Percentiles rank a stretch among this genome's conserved stretches.
These are phyloP conservation scores for Phasia obesa DNA, from an alignment of 2,888 invertebrate genomes.

Conservation along the genomic window DNA sequence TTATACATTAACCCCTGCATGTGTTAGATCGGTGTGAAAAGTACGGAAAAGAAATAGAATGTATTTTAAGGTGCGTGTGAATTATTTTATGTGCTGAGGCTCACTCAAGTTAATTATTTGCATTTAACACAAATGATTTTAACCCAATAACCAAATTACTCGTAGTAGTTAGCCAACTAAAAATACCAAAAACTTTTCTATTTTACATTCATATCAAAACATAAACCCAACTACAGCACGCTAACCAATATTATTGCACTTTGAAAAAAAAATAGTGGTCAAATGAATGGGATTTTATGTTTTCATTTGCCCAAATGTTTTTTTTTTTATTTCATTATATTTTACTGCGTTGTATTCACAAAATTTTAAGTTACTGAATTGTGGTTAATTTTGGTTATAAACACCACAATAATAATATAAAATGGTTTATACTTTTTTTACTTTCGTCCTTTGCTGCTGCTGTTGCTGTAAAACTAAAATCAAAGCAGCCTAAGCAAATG, in stretches of 20 bases:
- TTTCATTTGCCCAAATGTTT: conserved; percentile 37
- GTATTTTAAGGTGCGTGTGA: too few species aligned
- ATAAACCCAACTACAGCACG: too few species aligned
- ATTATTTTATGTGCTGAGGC: not conserved
- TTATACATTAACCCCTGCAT: too few species aligned
- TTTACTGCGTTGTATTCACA: conserved; percentile 10
- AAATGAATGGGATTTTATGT: conserved; percentile 32
- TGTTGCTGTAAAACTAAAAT: too few species aligned
- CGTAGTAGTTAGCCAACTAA: conserved; percentile 4
- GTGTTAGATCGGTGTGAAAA: too few species aligned
- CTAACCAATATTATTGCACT: too few species aligned
- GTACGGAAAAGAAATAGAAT: too few species aligned
- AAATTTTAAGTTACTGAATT: conserved; percentile 50
- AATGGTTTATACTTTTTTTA: not conserved
- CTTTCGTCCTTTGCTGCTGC: not conserved
- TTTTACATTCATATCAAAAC: too few species aligned
- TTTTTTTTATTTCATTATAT: conserved; percentile 45
- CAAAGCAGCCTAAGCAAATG: too few species aligned
- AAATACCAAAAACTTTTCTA: conserved; percentile 3
- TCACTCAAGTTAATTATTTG: conserved; percentile 57
- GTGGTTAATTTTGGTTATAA: conserved; percentile 32
- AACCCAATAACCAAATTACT: not conserved
- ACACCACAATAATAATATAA: conserved; percentile 25
- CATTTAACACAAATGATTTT: conserved; percentile 38
- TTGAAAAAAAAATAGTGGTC: conserved; percentile 13